phyloP scores from a whole-genome alignment of 2,888 invertebrate genomes.

The Drosophila emarginata region DNA sequence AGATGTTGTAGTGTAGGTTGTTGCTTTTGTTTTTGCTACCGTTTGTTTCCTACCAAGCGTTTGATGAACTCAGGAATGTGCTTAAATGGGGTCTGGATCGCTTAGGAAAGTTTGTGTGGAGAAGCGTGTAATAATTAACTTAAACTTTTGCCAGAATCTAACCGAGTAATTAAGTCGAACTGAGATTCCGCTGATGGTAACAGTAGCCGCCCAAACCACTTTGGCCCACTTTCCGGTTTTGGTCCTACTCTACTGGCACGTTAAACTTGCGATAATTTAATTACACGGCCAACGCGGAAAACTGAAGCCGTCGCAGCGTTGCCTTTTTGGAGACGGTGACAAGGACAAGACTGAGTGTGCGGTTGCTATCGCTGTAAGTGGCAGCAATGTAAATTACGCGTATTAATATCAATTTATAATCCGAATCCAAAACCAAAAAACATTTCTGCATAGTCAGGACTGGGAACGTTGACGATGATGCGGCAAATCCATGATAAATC shows the following conservation, averaged over 20 bases:
- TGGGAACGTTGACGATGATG: conserved; percentile 48
- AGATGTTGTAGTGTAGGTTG: conserved; percentile 10
- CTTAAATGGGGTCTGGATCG: conserved; percentile 6
- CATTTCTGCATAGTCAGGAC: conserved; percentile 45
- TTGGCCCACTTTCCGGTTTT: conserved; percentile 22
- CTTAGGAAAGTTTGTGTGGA: conserved; percentile 19
- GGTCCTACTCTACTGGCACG: conserved; percentile 46
- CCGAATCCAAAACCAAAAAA: conserved; percentile 52
- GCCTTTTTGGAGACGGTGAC: conserved; percentile 17
- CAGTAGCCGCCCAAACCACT: conserved; percentile 20
- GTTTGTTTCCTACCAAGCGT: not conserved
- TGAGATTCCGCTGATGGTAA: conserved; percentile 32
- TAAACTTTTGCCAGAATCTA: conserved; percentile 48
- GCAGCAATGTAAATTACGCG: conserved; percentile 63
- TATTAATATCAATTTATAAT: conserved; percentile 72
- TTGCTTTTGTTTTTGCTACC: not conserved
- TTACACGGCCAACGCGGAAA: conserved; percentile 57
- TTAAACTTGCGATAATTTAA: conserved; percentile 65
- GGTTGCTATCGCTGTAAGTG: conserved; percentile 49
- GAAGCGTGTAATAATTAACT: conserved; percentile 47
- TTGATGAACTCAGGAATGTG: not conserved
- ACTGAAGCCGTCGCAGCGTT: conserved; percentile 26
- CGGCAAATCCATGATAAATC: conserved; percentile 70
- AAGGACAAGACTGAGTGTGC: conserved; percentile 21
- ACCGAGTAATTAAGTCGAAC: conserved; percentile 57